phyloP scores from a whole-genome alignment of 1,140 invertebrate species.

The Mamestra configurata region DNA sequence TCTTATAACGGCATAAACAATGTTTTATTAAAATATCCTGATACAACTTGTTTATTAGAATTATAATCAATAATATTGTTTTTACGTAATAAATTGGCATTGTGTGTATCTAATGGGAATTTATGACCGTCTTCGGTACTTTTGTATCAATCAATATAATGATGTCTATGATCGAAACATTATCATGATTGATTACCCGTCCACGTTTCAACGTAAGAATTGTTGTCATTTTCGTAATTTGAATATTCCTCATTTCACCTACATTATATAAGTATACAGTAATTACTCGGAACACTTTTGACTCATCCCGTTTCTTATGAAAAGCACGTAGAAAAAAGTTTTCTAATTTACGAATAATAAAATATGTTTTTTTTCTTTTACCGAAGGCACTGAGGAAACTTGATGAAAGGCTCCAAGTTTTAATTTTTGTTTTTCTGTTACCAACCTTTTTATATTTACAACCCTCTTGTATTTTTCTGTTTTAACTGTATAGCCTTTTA shows the following conservation, averaged over 20 bases:
- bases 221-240: slow-evolving; percentile 39
- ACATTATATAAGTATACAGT: slow-evolving; percentile 7
- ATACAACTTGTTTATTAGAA: slow-evolving; percentile 31
- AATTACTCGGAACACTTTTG: slow-evolving; percentile 50
- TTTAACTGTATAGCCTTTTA: slow-evolving; percentile 49
- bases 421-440: slow-evolving; percentile 73
- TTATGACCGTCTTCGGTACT: slow-evolving; percentile 23
- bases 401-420: slow-evolving; percentile 72
- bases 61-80: slow-evolving; percentile 46
- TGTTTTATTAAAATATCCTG: slow-evolving; percentile 48
- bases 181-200: slow-evolving; percentile 39
- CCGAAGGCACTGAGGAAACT: slow-evolving; percentile 64
- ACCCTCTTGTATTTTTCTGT: slow-evolving; percentile 61
- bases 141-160: slow-evolving; percentile 45
- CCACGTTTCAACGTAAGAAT: slow-evolving; percentile 11
- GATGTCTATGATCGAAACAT: slow-evolving; percentile 37
- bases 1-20: slow-evolving; percentile 53
- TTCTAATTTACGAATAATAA: slow-evolving; percentile 79
- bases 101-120: slow-evolving; percentile 45
- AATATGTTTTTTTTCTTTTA: slow-evolving; percentile 72
- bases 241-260: slow-evolving; percentile 28
- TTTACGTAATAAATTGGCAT: slow-evolving; percentile 36
- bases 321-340: slow-evolving; percentile 67
- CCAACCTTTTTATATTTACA: slow-evolving; percentile 66
- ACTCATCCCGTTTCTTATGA: slow-evolving; percentile 52